These are phyloP conservation scores for Cyanoderma ruficeps DNA, from an alignment of 2,113 vertebrate genomes.

Conservation along the genomic window DNA sequence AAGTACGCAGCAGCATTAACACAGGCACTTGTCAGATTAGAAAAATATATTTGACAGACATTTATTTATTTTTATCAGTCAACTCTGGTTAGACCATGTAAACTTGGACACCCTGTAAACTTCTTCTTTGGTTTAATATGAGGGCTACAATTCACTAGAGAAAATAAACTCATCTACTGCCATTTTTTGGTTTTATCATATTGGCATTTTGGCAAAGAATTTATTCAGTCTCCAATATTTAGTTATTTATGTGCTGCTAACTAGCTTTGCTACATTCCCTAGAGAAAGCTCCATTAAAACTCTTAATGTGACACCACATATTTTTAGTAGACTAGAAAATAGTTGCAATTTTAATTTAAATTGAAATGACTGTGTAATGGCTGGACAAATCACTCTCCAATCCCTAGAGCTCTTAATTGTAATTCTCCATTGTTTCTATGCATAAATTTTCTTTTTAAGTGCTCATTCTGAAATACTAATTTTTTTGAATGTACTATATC, in stretches of 20 bases:
- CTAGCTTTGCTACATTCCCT: conserved; percentile 57
- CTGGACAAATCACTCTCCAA: conserved; percentile 76
- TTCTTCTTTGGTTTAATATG: conserved; percentile 11
- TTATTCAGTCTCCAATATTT: conserved; percentile 57
- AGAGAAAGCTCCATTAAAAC: conserved; percentile 71
- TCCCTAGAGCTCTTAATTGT: conserved; percentile 80
- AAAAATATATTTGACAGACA: neutral
- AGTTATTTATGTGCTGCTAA: conserved; percentile 67
- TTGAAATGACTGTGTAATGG: conserved; percentile 80
- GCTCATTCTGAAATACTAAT: conserved; percentile 69
- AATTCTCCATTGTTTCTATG: conserved; percentile 75
- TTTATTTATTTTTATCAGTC: neutral
- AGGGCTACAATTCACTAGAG: conserved; percentile 34
- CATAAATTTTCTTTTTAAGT: conserved; percentile 76
- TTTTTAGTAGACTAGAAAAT: conserved; percentile 80
- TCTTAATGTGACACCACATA: conserved; percentile 75
- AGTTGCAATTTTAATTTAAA: conserved; percentile 84
- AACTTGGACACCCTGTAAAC: neutral
- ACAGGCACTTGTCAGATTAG: neutral
- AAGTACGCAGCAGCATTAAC: neutral
- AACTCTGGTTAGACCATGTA: neutral
- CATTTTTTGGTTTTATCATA: conserved; percentile 61
- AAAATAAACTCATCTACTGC: conserved; percentile 63
- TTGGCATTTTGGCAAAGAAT: conserved; percentile 61
- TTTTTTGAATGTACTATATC: conserved; percentile 57